Percentiles rank a stretch among this genome's conserved stretches.
Conservation (phyloP, 2,113 vertebrate genomes). For the Pogona vitticeps region DNA sequence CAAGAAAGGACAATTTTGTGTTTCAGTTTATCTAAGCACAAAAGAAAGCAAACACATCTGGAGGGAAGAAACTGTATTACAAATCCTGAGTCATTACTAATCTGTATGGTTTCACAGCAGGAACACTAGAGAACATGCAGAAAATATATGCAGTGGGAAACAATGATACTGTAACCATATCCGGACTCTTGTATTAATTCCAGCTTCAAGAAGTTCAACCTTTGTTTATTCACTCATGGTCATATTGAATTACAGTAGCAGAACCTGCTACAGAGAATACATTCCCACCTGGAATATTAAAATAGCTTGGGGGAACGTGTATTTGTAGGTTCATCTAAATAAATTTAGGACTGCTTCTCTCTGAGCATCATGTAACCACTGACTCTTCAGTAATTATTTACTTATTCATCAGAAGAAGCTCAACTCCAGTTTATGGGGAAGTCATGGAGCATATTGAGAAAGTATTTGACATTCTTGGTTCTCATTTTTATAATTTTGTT, state of each 20-base stretch:
- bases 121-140: constrained; percentile 9
- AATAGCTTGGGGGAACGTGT: constrained; percentile 38
- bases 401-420: constrained; percentile 44
- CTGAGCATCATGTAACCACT: constrained; percentile 46
- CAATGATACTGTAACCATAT: neutral
- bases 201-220: neutral
- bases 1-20: neutral
- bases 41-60: neutral
- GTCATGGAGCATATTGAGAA: constrained; percentile 34
- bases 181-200: neutral
- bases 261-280: constrained; percentile 25
- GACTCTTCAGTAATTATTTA: constrained; percentile 39
- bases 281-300: constrained; percentile 29
- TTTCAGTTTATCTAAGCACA: neutral
- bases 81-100: constrained; percentile 6
- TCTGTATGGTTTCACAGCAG: constrained; percentile 16
- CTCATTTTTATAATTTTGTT: constrained; percentile 19
- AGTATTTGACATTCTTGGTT: constrained; percentile 5
- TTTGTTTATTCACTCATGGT: constrained; percentile 29
- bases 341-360: constrained; percentile 37
- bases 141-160: neutral
- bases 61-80: constrained; percentile 8
- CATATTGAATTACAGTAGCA: constrained; percentile 33
- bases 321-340: constrained; percentile 37
- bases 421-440: constrained; percentile 48